Base-by-base conservation (phyloP, 2,797 vertebrate genomes). In the Tapirus indicus region DNA sequence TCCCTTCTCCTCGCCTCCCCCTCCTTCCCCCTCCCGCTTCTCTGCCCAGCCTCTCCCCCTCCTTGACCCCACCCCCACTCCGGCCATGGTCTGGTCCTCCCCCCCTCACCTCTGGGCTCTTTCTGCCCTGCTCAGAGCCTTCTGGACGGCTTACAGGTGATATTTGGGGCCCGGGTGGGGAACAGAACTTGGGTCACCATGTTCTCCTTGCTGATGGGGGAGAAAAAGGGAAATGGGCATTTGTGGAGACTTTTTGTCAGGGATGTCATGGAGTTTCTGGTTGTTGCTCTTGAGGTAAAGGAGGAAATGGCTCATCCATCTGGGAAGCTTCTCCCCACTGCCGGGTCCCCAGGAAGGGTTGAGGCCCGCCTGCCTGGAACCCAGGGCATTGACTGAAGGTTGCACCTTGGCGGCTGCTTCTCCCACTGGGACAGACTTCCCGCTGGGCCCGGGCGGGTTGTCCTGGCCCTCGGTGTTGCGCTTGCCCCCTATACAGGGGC, bases 51-150 rank as follows among this genome's bases (percentile, higher is more conserved):
- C 20, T n/a, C 72, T 44, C 23, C 23, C 1, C 27, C 27, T n/a
- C 25, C 9, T 0, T 18, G 35, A 21, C 9, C 25, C 32, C 6
- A 16, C 23, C 54, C 0, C 3, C 44, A 47, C 25, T 16, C 0
- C 1, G 20, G 17, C 80, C 25, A 4, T 0, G 9, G 49, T 35
- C 78, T 60, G 4, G 41, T 23, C 35, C 44, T 69, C 12, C 21
- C 21, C 7, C 2, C 25, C 6, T 4, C 5, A 7, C 23, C 8
- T 3, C 25, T 6, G 16, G 41, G 35, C 58, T 78, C 21, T 17
- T 56, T 27, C 38, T 56, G 20, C 49, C 68, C 83, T 49, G 38
- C 1, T 54, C 93, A 47, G 38, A 83, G 62, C 47, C 29, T 54
- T 84, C 25, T 29, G 64, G 66, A 23, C 1, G 54, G 64, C 56